Conservation (phyloP, 1,140 invertebrate species). For the Leptestheria dahalacensis region DNA sequence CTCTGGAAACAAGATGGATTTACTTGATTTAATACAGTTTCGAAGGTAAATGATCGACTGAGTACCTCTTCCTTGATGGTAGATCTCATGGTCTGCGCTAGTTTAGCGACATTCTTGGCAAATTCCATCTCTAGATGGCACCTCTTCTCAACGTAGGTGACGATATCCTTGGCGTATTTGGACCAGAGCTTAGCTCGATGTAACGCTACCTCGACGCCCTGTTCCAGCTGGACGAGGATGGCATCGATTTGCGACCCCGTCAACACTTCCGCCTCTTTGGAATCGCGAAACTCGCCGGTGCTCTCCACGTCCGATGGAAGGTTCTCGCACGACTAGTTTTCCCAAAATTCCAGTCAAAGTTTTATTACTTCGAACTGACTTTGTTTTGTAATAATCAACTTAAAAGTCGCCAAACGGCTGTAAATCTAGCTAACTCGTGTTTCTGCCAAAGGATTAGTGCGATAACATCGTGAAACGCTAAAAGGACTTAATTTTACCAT, state of each 20-base stretch:
- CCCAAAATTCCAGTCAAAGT: slow-evolving; percentile 4
- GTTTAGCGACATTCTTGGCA: slow-evolving; percentile 33
- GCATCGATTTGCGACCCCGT: slow-evolving; percentile 20
- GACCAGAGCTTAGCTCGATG: slow-evolving; percentile 39
- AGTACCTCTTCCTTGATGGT: slow-evolving; percentile 37
- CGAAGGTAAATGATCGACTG: slow-evolving; percentile 4
- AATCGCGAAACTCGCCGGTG: background rate
- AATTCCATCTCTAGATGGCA: slow-evolving; percentile 35
- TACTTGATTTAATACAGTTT: background rate
- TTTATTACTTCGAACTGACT: background rate
- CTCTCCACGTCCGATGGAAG: slow-evolving; percentile 21
- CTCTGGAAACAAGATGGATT: slow-evolving; percentile 25
- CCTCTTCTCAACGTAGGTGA: slow-evolving; percentile 37
- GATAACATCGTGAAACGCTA: too few relatives aligned
- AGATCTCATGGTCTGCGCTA: slow-evolving; percentile 33
- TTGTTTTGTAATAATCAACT: too few relatives aligned
- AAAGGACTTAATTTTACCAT: too few relatives aligned
- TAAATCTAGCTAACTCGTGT: too few relatives aligned
- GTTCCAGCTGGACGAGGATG: slow-evolving; percentile 28
- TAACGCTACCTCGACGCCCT: slow-evolving; percentile 36
- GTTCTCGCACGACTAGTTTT: slow-evolving; percentile 30
- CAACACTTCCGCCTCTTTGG: slow-evolving; percentile 17
- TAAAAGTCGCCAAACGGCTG: too few relatives aligned
- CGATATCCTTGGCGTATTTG: slow-evolving; percentile 39
- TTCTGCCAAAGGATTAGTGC: too few relatives aligned